These are phyloP conservation scores for Callopanchax toddi DNA, from an alignment of 2,113 vertebrate genomes.

Conservation along the genomic window DNA sequence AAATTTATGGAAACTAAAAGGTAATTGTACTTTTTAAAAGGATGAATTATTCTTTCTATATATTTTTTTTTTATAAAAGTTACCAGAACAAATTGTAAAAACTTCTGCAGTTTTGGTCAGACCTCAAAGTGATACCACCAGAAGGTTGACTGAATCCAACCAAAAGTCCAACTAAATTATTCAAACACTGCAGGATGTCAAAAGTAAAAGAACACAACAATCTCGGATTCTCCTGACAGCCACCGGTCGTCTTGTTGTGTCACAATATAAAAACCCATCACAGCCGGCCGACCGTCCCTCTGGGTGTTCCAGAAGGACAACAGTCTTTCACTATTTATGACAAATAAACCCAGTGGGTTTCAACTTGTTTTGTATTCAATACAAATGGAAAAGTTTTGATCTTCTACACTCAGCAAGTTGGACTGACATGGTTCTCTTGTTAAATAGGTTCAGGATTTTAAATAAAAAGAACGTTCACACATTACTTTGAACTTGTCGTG, in stretches of 20 bases:
- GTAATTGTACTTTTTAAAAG: too few relatives aligned
- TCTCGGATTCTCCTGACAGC: too few relatives aligned
- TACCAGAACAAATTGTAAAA: too few relatives aligned
- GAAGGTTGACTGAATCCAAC: too few relatives aligned
- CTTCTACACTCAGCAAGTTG: neutral
- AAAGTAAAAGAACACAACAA: neutral
- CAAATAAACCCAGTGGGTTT: neutral
- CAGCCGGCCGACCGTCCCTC: neutral
- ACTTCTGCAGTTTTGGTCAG: too few relatives aligned
- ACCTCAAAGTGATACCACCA: too few relatives aligned
- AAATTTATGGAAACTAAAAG: too few relatives aligned
- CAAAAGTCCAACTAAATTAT: too few relatives aligned
- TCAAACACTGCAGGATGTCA: neutral
- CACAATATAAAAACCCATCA: neutral
- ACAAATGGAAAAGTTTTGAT: neutral
- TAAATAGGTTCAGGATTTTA: neutral
- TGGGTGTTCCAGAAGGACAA: neutral
- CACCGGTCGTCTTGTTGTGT: neutral
- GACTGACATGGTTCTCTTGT: neutral
- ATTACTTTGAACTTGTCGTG: neutral
- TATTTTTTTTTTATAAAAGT: too few relatives aligned
- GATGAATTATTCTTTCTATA: too few relatives aligned
- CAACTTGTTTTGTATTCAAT: neutral
- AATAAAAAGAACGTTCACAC: neutral
- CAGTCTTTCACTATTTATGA: neutral